Evolutionary conservation across 1,140 invertebrate genomes (phyloP), one percentile per base, ranked within the genome.

Genomic region (Dinoponera quadriceps): DNA sequence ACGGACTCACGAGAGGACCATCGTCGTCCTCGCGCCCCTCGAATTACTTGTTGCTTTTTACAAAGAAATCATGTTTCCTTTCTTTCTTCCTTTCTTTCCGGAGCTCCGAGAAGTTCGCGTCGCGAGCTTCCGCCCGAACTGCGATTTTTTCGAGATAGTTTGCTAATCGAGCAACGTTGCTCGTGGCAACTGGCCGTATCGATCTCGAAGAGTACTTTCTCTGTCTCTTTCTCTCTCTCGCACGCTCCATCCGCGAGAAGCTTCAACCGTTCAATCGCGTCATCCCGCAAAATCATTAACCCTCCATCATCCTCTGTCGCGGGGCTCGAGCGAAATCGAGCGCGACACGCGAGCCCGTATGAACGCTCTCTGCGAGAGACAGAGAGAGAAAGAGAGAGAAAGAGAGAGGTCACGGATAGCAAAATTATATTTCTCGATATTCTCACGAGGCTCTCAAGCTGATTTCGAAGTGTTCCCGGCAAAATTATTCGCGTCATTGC

Each of bases 161-260:
- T 48, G 65, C 54, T 48, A 48, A 71, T 69, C 51, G 75, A 48
- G 22, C 33, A 51, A 78, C 65, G 75, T 78, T 69, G 75, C 75
- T 78, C 75, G 29, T 78, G 63, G 75, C 75, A 78, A 78, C 75
- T 69, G 75, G 18, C 33, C 27, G n/a, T n/a, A 71, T 80, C 65
- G 33, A 78, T 78, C 54, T 80, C 51, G 22, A 27, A 13, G 25
- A n/a, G 38, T 44, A 11, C 38, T 44, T 9, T 44, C 29, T 5
- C n/a, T n/a, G n/a, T n/a, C n/a, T n/a, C n/a, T n/a, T n/a, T n/a
- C n/a, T n/a, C n/a, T n/a, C n/a, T n/a, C n/a, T n/a, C n/a, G n/a
- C 29, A 66, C 29, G 48, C 33, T 49, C 18, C 51, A 69, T 57
- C 68, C 33, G 65, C 75, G 75, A 80, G 65, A 80, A 71, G 27